Base-by-base conservation (phyloP, 2,113 vertebrate genomes). In the Heloderma charlesbogerti region DNA sequence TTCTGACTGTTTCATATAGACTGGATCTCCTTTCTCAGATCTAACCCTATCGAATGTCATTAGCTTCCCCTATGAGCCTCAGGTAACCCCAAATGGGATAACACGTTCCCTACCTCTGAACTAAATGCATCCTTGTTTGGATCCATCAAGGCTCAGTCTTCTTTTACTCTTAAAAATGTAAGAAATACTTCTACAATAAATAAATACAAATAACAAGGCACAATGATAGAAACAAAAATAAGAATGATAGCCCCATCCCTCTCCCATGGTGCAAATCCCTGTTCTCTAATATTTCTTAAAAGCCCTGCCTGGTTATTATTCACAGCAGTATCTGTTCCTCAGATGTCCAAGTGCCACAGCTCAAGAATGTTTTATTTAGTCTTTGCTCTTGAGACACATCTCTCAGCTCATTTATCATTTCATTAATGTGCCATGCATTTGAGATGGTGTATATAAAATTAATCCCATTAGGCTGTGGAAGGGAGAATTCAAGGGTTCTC, bases 371-470 rank as follows among this genome's bases (percentile, higher is more conserved):
- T 81, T 87, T 75, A 9, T 67, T 94, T 94, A 91, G 93, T 92
- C 89, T 88, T 85, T 84, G 87, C 91, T 89, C 87, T 67, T 92
- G 91, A 86, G 89, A 89, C 88, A 51, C 88, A 71, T 95, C 93
- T 95, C 92, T 84, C 91, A 94, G 74, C 57, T 79, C 83, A 90
- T 90, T 93, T 90, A 88, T 95, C 88, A 93, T 92, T 92, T 93
- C 91, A 90, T 93, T 79, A 92, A 43, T 54, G 75, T 74, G 77
- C 90, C 77, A 89, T 25, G 48, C 45, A 67, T 93, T 91, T 93
- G 85, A n/a, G 43, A 91, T 86, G 63, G 81, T 83, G 82, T 92
- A 72, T 22, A 82, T 77, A 79, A 86, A 72, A 86, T 89, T 86
- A 84, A 88, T 84, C 91, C 92, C 31, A 66, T 87, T 77, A 74